Evolutionary conservation across 2,888 invertebrate species (phyloP), one percentile per base, ranked within the genome.

Genomic region (Pheosia gnoma): DNA sequence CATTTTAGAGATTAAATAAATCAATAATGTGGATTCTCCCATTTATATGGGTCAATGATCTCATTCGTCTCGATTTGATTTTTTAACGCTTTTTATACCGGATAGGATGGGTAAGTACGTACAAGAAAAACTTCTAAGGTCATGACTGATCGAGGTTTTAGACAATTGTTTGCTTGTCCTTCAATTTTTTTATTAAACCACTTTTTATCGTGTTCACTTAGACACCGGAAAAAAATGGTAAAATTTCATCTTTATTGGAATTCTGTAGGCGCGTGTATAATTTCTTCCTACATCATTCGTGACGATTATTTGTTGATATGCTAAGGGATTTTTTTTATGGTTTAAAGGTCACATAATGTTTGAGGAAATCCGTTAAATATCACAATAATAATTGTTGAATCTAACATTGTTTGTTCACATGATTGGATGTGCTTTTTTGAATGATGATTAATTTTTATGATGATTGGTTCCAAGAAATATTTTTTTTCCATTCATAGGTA

Each of bases 41-140:
- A 47, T n/a, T n/a, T 47, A n/a, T 47, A 4, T 47, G 66, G 76
- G 78, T 74, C 79, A 77, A 69, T 79, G 79, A 77, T 77, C 79
- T 65, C 62, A 71, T 77, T 79, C 13, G 6, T 52, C n/a, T 59
- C 57, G 41, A 59, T 51, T 43, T 63, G 59, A 59, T 53, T 54
- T 53, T 60, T 67, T 63, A 45, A 61, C 43, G 61, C 56, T 60
- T 60, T 60, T 69, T 62, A 55, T 52, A 25, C 59, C 58, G 59
- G 55, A 64, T 62, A 59, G 60, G 70, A 75, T 67, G 65, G 71
- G 63, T 25, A 25, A 25, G 25, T 25, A 25, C 25, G 25, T 71
- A 67, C 70, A 61, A 61, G 58, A 61, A 57, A 56, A 60, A 52
- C 59, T 38, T 36, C 58, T 58, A 61, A 67, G 67, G 73, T 72